These are phyloP conservation scores for Chrysina gloriosa DNA, from an alignment of 2,888 invertebrate genomes.

Conservation along the genomic window DNA sequence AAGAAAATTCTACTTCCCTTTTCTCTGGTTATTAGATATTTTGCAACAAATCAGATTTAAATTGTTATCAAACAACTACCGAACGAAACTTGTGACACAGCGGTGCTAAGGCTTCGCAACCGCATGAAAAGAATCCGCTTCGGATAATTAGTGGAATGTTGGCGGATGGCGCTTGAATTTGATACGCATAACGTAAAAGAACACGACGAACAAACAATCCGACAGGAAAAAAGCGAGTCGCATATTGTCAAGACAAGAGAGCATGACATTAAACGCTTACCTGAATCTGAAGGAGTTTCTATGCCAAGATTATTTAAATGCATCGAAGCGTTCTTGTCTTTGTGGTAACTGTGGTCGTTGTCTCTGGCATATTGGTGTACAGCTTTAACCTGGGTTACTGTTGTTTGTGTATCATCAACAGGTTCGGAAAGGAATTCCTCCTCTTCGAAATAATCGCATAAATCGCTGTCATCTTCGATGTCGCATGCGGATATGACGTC, in stretches of 20 bases:
- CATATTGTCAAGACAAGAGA: constrained; percentile 2
- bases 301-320: constrained; percentile 79
- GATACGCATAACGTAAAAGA: constrained; percentile 30
- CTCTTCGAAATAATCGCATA: constrained; percentile 59
- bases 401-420: constrained; percentile 51
- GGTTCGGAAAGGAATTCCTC: constrained; percentile 50
- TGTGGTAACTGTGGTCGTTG: constrained; percentile 78
- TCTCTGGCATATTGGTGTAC: constrained; percentile 52
- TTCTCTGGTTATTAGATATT: too few relatives aligned
- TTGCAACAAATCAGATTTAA: background rate
- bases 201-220: constrained; percentile 6
- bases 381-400: constrained; percentile 43
- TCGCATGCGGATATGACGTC: constrained; percentile 59
- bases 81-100: background rate
- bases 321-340: constrained; percentile 67
- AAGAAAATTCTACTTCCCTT: too few relatives aligned
- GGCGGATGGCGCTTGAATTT: constrained; percentile 27
- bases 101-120: constrained; percentile 9
- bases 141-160: constrained; percentile 21
- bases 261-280: constrained; percentile 67
- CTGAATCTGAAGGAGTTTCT: constrained; percentile 91
- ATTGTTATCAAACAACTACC: constrained; percentile 4
- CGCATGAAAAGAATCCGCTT: constrained; percentile 5
- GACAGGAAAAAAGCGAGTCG: constrained; percentile 4
- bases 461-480: constrained; percentile 57